Evolutionary conservation across 2,888 invertebrate species (phyloP), one percentile per base, ranked within the genome.

Genomic region (Conchocele bisecta): DNA sequence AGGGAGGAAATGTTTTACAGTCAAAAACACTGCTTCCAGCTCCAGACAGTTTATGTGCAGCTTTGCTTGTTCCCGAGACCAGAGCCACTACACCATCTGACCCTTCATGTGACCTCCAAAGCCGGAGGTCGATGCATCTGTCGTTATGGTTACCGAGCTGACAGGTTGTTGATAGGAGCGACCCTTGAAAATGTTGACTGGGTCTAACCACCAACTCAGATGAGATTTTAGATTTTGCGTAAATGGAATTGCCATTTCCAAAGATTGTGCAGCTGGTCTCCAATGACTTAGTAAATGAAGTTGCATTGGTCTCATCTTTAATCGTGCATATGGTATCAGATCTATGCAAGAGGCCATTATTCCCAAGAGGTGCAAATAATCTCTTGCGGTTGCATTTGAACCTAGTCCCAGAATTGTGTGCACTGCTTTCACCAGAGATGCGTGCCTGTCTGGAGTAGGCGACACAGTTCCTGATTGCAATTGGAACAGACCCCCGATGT

Each of bases 1-100:
- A 29, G 28, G 60, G 29, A 60, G 24, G 17, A 75, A 72, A 39
- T 48, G 37, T 44, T 31, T 22, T 13, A 69, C 11, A 13, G 63
- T 48, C 11, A 41, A 33, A 39, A 56, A 33, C 5, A 79, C 75
- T 48, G 75, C 72, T 41, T 68, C 68, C 75, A 75, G 54, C 35
- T 72, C 78, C 37, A 72, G 56, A 50, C 44, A 69, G 41, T 75
- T 79, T 37, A 79, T 79, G 35, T 69, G 72, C 4, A 17, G n/a
- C 17, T 33, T 50, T 35, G 44, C 56, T 29, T 61, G 24, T 6
- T 6, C 24, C 6, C 6, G 9, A 29, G 56, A 41, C 70, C 75
- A 70, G 20, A 11, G 11, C 11, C 69, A 66, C 20, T 75, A 61
- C 26, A 60, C 51, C 5, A 65, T 51, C 22, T 48, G 61, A 44